Percentiles rank a stretch among this genome's conserved stretches.
Evolutionary conservation across 2,888 invertebrate species (phyloP).

Genomic region (Eilema depressum): DNA sequence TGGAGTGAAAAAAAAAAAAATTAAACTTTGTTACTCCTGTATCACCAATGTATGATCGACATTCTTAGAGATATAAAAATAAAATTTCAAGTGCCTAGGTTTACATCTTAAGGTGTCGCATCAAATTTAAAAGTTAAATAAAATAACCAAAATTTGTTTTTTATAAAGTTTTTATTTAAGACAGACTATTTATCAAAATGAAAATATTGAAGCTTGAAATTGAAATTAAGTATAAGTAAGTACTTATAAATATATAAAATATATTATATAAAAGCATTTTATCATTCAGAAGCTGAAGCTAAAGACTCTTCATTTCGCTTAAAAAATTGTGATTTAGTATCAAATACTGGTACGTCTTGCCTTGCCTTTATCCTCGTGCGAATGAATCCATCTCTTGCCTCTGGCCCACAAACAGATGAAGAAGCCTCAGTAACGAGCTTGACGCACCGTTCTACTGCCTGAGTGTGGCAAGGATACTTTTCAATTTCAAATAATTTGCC

Average conservation of each 20-base stretch:
- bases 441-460: constrained; percentile 15
- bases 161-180: not conserved
- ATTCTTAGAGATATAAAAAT: not conserved
- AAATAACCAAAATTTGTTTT: constrained; percentile 5
- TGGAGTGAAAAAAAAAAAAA: too few relatives aligned
- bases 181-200: not conserved
- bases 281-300: too few relatives aligned
- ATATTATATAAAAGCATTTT: too few relatives aligned
- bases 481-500: too few relatives aligned
- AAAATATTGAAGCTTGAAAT: not conserved
- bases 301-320: not conserved
- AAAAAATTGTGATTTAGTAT: not conserved
- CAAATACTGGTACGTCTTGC: constrained; percentile 11
- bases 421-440: constrained; percentile 18
- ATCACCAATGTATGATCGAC: not conserved
- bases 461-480: constrained; percentile 17
- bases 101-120: not conserved
- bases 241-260: too few relatives aligned
- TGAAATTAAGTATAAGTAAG: too few relatives aligned
- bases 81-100: not conserved
- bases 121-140: constrained; percentile 10
- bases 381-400: constrained; percentile 17
- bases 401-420: not conserved
- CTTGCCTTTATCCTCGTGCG: constrained; percentile 8
- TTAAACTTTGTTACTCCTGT: too few relatives aligned